These are phyloP conservation scores for Rhopalosiphum nymphaeae DNA, from an alignment of 2,888 invertebrate genomes.

Conservation along the genomic window DNA sequence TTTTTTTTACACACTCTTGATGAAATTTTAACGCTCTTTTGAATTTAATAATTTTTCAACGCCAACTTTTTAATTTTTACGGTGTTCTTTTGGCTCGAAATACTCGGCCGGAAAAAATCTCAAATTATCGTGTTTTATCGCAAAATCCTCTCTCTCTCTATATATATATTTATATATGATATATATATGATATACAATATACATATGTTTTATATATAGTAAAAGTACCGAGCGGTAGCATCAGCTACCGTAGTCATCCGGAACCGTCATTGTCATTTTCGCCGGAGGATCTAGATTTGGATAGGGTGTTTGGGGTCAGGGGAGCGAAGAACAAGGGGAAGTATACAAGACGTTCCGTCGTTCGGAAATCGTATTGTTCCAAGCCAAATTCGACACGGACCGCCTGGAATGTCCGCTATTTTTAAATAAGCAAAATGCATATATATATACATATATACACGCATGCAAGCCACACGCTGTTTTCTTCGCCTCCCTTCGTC, in stretches of 20 bases:
- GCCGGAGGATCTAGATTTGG: conserved; percentile 50
- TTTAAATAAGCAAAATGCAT: conserved; percentile 61
- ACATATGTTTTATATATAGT: neutral
- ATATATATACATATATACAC: neutral
- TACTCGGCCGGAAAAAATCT: neutral
- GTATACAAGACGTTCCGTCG: conserved; percentile 17
- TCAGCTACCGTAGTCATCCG: neutral
- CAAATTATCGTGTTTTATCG: conserved; percentile 48
- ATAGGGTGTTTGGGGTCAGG: neutral
- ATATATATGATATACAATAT: too few species aligned
- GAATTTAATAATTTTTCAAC: conserved; percentile 18
- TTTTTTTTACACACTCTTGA: neutral
- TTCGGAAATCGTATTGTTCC: conserved; percentile 62
- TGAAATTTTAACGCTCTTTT: neutral
- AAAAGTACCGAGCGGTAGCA: neutral
- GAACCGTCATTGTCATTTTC: conserved; percentile 55
- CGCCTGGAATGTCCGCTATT: conserved; percentile 65
- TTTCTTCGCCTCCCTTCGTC: neutral
- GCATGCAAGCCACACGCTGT: conserved; percentile 13
- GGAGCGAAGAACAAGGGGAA: conserved; percentile 29
- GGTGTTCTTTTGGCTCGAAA: neutral
- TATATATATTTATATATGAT: neutral
- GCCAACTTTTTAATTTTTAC: conserved; percentile 15
- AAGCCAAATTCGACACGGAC: conserved; percentile 64
- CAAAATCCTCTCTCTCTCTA: conserved; percentile 28